A percentile compares a stretch with the other conserved stretches of the same genome.
phyloP scores from a whole-genome alignment of 1,140 invertebrate genomes.

The Cyrtorhinus lividipennis region DNA sequence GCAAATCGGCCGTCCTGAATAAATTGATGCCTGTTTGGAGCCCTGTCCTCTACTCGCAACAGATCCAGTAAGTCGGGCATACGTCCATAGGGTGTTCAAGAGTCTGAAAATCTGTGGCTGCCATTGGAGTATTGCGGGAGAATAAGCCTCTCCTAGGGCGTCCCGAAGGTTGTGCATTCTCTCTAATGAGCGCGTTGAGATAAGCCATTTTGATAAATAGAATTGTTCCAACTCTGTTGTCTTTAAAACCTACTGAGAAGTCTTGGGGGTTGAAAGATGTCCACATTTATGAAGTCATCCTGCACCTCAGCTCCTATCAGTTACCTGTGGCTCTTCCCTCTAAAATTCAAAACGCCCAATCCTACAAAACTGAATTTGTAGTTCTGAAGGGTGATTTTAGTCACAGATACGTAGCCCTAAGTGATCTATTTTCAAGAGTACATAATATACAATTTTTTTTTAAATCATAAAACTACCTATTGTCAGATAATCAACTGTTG shows the following conservation, averaged over 20 bases:
- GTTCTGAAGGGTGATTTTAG: neutral
- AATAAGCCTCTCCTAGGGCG: neutral
- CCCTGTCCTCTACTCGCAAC: constrained; percentile 78
- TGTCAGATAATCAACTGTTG: constrained; percentile 22
- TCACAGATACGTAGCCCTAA: neutral
- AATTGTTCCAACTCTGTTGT: neutral
- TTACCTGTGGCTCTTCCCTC: too few relatives aligned
- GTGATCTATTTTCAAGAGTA: neutral
- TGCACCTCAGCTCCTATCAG: too few relatives aligned
- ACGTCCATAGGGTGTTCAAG: neutral
- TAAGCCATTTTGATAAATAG: neutral
- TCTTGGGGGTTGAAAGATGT: too few relatives aligned
- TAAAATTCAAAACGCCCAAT: neutral
- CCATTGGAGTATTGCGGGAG: neutral
- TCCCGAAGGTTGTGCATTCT: neutral
- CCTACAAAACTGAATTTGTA: neutral
- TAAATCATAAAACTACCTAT: neutral
- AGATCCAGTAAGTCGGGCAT: constrained; percentile 49
- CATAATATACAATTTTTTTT: neutral
- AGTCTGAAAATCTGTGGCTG: neutral
- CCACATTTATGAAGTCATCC: too few relatives aligned
- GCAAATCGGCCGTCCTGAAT: constrained; percentile 79
- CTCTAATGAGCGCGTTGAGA: neutral
- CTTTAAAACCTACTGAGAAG: too few relatives aligned
- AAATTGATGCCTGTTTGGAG: constrained; percentile 77